A percentile compares a stretch with the other conserved stretches of the same genome.
Evolutionary conservation across 2,888 invertebrate species (phyloP).

Genomic region (Polietes domitor): DNA sequence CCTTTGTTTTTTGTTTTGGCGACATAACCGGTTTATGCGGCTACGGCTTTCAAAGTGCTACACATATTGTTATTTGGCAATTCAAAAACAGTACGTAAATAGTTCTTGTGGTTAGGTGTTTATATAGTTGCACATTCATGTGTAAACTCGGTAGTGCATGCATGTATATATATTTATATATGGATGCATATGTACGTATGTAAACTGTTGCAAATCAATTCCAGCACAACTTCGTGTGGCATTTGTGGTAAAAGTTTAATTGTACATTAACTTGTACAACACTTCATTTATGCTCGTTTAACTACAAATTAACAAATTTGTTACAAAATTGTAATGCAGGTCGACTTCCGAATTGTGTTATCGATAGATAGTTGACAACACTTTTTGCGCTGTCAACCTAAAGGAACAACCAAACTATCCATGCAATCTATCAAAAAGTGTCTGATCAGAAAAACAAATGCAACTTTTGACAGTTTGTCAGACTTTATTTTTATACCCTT

Average conservation of each 20-base stretch:
- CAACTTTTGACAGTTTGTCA: too few relatives aligned
- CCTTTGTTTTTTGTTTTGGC: neutral
- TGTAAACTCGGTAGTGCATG: neutral
- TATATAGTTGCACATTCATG: neutral
- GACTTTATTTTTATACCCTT: too few relatives aligned
- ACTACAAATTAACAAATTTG: neutral
- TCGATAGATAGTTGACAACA: too few relatives aligned
- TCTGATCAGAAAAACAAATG: too few relatives aligned
- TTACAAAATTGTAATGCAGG: too few relatives aligned
- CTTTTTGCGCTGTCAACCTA: too few relatives aligned
- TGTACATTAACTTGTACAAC: neutral
- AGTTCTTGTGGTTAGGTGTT: conserved; percentile 27
- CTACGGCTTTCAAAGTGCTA: neutral
- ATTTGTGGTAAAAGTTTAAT: conserved; percentile 32
- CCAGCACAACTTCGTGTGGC: neutral
- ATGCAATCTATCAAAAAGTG: too few relatives aligned
- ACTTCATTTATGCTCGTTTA: neutral
- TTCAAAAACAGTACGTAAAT: conserved; percentile 1
- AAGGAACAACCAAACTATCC: too few relatives aligned
- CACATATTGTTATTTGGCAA: neutral
- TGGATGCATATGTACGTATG: neutral
- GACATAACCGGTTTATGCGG: too few relatives aligned
- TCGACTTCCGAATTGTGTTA: too few relatives aligned
- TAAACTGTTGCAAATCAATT: conserved; percentile 12
- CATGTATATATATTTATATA: neutral